Evolutionary conservation across 2,888 invertebrate species (phyloP).

Genomic region (Augiades crinisus): DNA sequence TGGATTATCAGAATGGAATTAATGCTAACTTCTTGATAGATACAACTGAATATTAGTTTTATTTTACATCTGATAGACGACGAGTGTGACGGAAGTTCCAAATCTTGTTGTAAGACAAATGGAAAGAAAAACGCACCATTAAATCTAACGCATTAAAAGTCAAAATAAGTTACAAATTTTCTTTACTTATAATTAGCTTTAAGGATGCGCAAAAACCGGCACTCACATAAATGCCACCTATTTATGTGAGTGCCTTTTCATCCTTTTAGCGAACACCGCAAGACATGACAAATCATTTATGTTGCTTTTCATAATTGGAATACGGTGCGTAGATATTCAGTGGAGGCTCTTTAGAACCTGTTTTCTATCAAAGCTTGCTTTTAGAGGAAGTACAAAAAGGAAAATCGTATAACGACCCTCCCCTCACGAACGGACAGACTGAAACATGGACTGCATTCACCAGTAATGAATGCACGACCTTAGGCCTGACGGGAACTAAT

Average conservation of each 20-base stretch:
- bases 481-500: slow-evolving; percentile 49
- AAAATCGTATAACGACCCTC: slow-evolving; percentile 40
- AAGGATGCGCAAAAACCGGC: background rate
- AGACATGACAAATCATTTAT: slow-evolving; percentile 32
- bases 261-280: slow-evolving; percentile 17
- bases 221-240: slow-evolving; percentile 7
- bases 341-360: slow-evolving; percentile 41
- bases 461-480: slow-evolving; percentile 48
- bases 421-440: slow-evolving; percentile 34
- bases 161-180: slow-evolving; percentile 2
- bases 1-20: no score
- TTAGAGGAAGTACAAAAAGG: slow-evolving; percentile 45
- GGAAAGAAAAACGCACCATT: background rate
- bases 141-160: background rate
- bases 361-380: slow-evolving; percentile 42
- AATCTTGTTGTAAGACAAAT: no score
- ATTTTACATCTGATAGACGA: no score
- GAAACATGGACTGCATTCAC: slow-evolving; percentile 45
- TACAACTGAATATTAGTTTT: no score
- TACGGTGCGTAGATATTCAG: slow-evolving; percentile 41
- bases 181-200: slow-evolving; percentile 12
- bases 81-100: no score
- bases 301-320: slow-evolving; percentile 37
- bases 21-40: no score
- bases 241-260: no score